Evolutionary conservation across 2,797 vertebrate species (phyloP).

Genomic region (Poliocrania exsul): DNA sequence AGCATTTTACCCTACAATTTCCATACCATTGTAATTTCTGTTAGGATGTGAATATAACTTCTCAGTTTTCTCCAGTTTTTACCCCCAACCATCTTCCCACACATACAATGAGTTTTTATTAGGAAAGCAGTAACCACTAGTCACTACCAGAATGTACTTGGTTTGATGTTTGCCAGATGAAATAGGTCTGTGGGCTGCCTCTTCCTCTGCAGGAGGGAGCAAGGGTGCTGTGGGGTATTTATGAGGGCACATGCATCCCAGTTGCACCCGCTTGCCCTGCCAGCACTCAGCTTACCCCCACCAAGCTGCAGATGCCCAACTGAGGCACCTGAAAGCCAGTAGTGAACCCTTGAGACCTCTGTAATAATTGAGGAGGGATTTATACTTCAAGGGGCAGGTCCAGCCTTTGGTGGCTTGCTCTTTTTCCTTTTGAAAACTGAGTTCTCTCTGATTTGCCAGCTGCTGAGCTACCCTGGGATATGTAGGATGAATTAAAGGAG

Average conservation of each 20-base stretch:
- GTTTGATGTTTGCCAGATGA: background rate
- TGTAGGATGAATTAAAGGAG: background rate
- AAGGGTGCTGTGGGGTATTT: background rate
- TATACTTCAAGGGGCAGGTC: background rate
- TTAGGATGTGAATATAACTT: background rate
- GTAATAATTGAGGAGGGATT: background rate
- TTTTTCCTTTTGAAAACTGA: background rate
- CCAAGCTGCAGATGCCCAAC: background rate
- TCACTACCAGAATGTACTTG: background rate
- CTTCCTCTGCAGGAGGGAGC: background rate
- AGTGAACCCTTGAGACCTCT: background rate
- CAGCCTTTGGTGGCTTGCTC: background rate
- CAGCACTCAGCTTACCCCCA: background rate
- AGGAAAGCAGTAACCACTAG: background rate
- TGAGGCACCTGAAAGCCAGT: background rate
- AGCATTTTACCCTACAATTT: background rate
- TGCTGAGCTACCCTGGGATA: background rate
- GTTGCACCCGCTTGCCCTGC: background rate
- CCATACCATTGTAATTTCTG: background rate
- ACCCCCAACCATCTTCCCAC: background rate
- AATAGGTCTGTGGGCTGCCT: background rate
- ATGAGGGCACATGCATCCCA: background rate
- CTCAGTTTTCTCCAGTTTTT: background rate
- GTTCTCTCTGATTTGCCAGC: background rate
- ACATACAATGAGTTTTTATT: background rate